These are phyloP conservation scores for Hypercompe scribonia DNA, from an alignment of 2,888 invertebrate genomes.

Conservation along the genomic window DNA sequence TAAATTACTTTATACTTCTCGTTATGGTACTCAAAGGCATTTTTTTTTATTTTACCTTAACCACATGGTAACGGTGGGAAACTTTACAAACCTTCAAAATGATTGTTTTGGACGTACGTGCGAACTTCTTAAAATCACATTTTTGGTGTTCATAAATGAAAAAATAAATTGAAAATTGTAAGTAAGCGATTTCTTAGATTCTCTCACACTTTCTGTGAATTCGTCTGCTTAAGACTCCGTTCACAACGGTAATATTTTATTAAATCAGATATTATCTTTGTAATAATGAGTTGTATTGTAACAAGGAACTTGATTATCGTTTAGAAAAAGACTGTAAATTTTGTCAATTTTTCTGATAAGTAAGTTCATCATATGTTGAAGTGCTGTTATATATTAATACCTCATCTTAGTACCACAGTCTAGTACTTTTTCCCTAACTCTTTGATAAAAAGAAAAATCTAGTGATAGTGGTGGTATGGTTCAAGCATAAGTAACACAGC, in stretches of 20 bases:
- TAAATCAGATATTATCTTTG: background rate
- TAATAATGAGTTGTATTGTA: background rate
- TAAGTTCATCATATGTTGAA: too few relatives aligned
- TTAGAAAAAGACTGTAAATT: background rate
- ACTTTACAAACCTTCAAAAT: constrained; percentile 27
- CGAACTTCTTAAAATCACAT: constrained; percentile 32
- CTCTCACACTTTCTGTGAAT: background rate
- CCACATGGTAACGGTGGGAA: constrained; percentile 39
- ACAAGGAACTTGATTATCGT: background rate
- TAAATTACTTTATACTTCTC: constrained; percentile 44
- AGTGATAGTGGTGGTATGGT: too few relatives aligned
- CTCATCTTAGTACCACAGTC: too few relatives aligned
- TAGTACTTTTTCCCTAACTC: too few relatives aligned
- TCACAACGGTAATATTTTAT: background rate
- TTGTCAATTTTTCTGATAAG: too few relatives aligned
- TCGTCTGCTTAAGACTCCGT: background rate
- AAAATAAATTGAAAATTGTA: background rate
- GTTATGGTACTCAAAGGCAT: constrained; percentile 24
- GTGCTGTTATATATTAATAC: too few relatives aligned
- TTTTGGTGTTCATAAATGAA: constrained; percentile 10
- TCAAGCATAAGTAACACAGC: too few relatives aligned
- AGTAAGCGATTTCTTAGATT: background rate
- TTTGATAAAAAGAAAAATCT: too few relatives aligned
- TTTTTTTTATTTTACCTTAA: constrained; percentile 33
- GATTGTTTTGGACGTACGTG: constrained; percentile 26